Conservation (phyloP, 2,888 invertebrate species). For the Catocala nupta region DNA sequence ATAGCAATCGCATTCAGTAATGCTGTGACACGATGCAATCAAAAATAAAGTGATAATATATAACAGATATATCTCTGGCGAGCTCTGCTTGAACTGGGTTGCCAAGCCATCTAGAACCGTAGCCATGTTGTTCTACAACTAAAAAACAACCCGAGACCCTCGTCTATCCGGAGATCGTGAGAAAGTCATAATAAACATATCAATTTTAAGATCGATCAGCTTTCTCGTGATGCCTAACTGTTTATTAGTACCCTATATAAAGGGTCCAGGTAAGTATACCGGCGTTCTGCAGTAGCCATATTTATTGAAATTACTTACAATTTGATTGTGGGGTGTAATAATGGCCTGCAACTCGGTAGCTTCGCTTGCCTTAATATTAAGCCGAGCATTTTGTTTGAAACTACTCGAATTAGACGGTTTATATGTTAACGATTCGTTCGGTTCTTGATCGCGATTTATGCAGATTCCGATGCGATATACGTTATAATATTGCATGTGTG, state of each 20-base stretch:
- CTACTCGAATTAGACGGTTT: constrained; percentile 79
- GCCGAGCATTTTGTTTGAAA: constrained; percentile 75
- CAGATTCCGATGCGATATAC: constrained; percentile 5
- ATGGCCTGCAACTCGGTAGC: constrained; percentile 79
- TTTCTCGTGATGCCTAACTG: constrained; percentile 85
- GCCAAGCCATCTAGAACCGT: no score
- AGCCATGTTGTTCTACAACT: constrained; percentile 28
- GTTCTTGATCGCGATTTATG: constrained; percentile 12
- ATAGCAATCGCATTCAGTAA: no score
- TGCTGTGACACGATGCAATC: no score
- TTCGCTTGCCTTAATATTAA: constrained; percentile 73
- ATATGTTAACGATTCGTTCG: constrained; percentile 51
- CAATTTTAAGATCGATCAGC: constrained; percentile 81
- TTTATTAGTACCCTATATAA: constrained; percentile 83
- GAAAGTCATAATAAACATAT: constrained; percentile 86
- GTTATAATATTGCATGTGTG: constrained; percentile 4
- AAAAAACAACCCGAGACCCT: constrained; percentile 32
- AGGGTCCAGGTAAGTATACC: constrained; percentile 70
- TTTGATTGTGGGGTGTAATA: constrained; percentile 83
- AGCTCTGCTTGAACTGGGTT: no score
- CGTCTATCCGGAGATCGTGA: constrained; percentile 73
- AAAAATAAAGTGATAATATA: no score
- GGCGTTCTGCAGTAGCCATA: constrained; percentile 70
- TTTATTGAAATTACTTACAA: constrained; percentile 86
- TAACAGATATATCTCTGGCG: no score